These are phyloP conservation scores for Dreissena polymorpha DNA, from an alignment of 1,140 invertebrate species.

Conservation along the genomic window DNA sequence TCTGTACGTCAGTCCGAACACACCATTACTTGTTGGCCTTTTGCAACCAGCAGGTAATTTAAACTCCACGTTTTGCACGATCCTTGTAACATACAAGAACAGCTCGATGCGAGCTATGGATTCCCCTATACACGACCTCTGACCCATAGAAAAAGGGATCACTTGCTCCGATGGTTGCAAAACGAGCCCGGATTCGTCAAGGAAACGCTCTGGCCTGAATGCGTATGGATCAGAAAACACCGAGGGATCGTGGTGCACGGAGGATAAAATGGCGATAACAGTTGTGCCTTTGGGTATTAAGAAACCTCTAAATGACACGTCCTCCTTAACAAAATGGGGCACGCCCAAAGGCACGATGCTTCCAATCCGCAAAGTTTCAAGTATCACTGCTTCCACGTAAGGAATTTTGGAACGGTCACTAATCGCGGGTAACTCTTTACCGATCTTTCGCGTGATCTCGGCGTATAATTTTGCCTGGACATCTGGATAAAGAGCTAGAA, in stretches of 20 bases:
- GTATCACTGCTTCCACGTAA: conserved; percentile 3
- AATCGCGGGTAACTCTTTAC: neutral
- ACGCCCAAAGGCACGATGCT: conserved; percentile 84
- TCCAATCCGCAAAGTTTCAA: conserved; percentile 79
- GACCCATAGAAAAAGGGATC: conserved; percentile 46
- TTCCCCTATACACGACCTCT: conserved; percentile 37
- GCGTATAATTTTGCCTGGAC: conserved; percentile 37
- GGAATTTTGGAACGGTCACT: neutral
- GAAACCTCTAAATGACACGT: conserved; percentile 67
- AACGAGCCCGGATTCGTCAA: conserved; percentile 50
- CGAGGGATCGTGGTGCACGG: conserved; percentile 65
- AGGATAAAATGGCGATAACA: conserved; percentile 71
- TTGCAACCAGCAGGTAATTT: conserved; percentile 8
- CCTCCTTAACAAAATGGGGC: conserved; percentile 49
- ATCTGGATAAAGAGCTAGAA: conserved; percentile 66
- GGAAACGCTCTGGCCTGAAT: conserved; percentile 85
- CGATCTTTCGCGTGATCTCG: conserved; percentile 26
- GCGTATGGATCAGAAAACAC: conserved; percentile 85
- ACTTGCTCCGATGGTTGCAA: conserved; percentile 37
- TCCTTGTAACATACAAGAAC: conserved; percentile 29
- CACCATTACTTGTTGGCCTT: conserved; percentile 20
- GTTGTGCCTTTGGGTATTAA: conserved; percentile 66
- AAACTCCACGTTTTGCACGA: conserved; percentile 40
- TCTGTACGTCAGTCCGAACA: conserved; percentile 47
- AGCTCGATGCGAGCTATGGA: conserved; percentile 35